These are phyloP conservation scores for Tadarida brasiliensis DNA, from an alignment of 2,797 vertebrate genomes.

Conservation along the genomic window DNA sequence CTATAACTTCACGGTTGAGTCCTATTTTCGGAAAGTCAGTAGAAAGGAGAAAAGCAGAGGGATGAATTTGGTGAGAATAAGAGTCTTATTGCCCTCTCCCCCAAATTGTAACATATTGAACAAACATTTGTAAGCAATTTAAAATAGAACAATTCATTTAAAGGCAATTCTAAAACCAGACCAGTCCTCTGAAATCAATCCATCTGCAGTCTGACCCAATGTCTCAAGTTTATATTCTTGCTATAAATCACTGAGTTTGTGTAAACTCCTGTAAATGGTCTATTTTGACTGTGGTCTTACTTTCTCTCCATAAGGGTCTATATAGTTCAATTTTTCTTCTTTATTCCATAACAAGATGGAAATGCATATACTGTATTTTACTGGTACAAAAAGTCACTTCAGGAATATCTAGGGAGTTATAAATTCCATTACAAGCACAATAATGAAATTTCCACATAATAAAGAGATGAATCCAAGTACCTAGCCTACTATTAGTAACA, in stretches of 20 bases:
- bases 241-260: conserved; percentile 35
- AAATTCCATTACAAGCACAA: conserved; percentile 43
- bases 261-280: conserved; percentile 41
- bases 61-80: conserved; percentile 50
- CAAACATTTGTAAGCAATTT: conserved; percentile 60
- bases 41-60: conserved; percentile 55
- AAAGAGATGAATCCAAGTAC: background rate
- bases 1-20: conserved; percentile 96
- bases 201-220: conserved; percentile 41
- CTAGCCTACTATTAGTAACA: conserved; percentile 1
- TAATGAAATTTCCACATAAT: conserved; percentile 46
- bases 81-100: background rate
- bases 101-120: conserved; percentile 44
- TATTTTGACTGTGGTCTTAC: conserved; percentile 64
- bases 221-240: conserved; percentile 1
- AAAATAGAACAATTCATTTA: conserved; percentile 71
- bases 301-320: background rate
- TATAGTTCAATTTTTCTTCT: conserved; percentile 23
- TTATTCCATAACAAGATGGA: conserved; percentile 51
- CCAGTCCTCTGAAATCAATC: conserved; percentile 48
- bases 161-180: conserved; percentile 69
- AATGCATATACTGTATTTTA: conserved; percentile 47
- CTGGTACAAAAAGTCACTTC: conserved; percentile 64
- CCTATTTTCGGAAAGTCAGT: conserved; percentile 87
- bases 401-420: conserved; percentile 49